These are phyloP conservation scores for Hermodice carunculata DNA, from an alignment of 2,888 invertebrate species.

Conservation along the genomic window DNA sequence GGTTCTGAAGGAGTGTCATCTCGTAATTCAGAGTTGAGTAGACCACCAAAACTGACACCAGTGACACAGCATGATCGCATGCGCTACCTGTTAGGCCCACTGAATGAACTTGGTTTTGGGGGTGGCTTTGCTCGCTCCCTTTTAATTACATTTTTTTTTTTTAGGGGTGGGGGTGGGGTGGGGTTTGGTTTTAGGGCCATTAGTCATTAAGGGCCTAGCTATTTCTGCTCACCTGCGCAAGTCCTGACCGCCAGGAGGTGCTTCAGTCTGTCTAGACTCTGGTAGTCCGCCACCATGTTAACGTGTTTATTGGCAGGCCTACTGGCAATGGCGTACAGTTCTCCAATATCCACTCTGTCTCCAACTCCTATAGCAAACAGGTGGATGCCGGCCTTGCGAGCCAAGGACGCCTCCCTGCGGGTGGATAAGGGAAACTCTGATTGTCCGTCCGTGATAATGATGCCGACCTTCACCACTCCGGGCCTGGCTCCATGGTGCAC, in stretches of 20 bases:
- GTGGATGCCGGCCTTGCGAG: constrained; percentile 8
- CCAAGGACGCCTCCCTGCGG: background rate
- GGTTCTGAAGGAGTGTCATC: too few relatives aligned
- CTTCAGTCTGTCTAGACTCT: constrained; percentile 44
- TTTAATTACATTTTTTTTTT: too few relatives aligned
- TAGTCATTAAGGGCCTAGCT: background rate
- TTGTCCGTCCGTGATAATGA: constrained; percentile 17
- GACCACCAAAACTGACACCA: too few relatives aligned
- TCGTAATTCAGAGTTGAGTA: too few relatives aligned
- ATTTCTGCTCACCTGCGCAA: constrained; percentile 9
- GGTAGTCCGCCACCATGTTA: constrained; percentile 47
- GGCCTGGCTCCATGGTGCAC: background rate
- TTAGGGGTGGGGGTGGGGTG: background rate
- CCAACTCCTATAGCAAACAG: constrained; percentile 19
- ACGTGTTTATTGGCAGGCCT: constrained; percentile 44
- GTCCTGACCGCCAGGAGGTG: constrained; percentile 42
- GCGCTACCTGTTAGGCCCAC: too few relatives aligned
- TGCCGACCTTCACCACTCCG: constrained; percentile 7
- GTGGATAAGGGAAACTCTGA: constrained; percentile 4
- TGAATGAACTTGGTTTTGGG: too few relatives aligned
- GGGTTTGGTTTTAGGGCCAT: background rate
- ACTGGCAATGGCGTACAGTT: constrained; percentile 43
- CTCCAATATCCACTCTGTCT: background rate
- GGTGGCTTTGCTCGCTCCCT: too few relatives aligned
- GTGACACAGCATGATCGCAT: too few relatives aligned